A percentile compares a stretch with the other conserved stretches of the same genome.
Evolutionary conservation across 2,797 vertebrate species (phyloP).

Genomic region (Platalea minor): DNA sequence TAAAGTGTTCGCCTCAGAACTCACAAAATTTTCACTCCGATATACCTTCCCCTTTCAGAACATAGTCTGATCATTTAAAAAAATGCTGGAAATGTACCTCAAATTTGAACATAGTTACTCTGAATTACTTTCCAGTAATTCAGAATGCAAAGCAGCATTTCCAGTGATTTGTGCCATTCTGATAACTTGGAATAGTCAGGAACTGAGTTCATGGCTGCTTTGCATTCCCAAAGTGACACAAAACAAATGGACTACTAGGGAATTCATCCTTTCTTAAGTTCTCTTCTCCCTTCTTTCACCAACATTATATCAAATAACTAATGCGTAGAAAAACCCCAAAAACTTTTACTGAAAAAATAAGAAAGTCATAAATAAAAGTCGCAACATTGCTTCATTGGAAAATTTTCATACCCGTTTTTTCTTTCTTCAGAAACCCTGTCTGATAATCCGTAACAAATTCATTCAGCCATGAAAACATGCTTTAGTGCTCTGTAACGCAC

Average conservation of each 20-base stretch:
- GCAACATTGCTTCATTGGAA: not conserved
- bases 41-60: not conserved
- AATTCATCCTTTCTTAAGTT: not conserved
- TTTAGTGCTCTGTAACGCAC: not conserved
- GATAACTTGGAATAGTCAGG: not conserved
- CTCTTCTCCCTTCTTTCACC: not conserved
- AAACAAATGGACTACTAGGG: not conserved
- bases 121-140: not conserved
- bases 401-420: not conserved
- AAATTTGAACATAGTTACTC: not conserved
- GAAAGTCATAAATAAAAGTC: not conserved
- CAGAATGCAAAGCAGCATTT: not conserved
- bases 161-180: not conserved
- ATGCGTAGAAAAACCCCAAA: not conserved
- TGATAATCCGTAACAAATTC: not conserved
- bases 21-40: not conserved
- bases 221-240: not conserved
- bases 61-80: not conserved
- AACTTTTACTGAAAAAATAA: not conserved
- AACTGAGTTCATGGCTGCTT: not conserved
- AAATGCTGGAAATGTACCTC: fast-evolving
- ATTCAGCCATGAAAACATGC: conserved; percentile 14
- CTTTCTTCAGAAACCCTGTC: not conserved
- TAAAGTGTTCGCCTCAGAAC: not conserved
- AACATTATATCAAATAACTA: not conserved